Conservation (phyloP, 2,888 invertebrate genomes). For the Idaea dimidiata region DNA sequence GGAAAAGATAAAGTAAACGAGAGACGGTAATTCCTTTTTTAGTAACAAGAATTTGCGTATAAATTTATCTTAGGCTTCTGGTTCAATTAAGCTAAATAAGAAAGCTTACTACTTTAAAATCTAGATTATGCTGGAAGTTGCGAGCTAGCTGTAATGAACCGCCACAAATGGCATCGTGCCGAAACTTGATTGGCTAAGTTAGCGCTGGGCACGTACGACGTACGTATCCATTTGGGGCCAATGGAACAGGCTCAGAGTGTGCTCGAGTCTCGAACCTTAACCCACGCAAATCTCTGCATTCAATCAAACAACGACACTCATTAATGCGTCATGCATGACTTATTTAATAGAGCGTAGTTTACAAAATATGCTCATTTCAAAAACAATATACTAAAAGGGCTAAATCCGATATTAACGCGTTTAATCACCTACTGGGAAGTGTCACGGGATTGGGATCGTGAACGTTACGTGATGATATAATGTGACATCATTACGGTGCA, state of each 20-base stretch:
- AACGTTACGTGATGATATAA: too few species aligned
- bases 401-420: too few species aligned
- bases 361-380: background rate
- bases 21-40: background rate
- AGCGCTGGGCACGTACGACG: slow-evolving; percentile 73
- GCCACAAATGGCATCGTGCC: slow-evolving; percentile 46
- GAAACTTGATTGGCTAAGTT: slow-evolving; percentile 66
- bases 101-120: background rate
- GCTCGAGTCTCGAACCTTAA: slow-evolving; percentile 40
- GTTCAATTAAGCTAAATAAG: background rate
- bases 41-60: background rate
- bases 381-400: too few species aligned
- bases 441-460: too few species aligned
- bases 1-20: background rate
- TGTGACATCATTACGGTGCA: too few species aligned
- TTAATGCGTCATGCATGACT: slow-evolving; percentile 16
- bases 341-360: background rate
- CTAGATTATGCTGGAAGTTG: slow-evolving; percentile 13
- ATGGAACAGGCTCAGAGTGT: slow-evolving; percentile 41
- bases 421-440: too few species aligned
- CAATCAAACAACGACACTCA: slow-evolving; percentile 49
- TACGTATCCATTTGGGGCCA: slow-evolving; percentile 56
- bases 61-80: background rate
- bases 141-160: slow-evolving; percentile 44
- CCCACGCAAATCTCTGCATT: slow-evolving; percentile 40